Evolutionary conservation across 2,797 vertebrate genomes (phyloP).

Genomic region (Trachops cirrhosus): DNA sequence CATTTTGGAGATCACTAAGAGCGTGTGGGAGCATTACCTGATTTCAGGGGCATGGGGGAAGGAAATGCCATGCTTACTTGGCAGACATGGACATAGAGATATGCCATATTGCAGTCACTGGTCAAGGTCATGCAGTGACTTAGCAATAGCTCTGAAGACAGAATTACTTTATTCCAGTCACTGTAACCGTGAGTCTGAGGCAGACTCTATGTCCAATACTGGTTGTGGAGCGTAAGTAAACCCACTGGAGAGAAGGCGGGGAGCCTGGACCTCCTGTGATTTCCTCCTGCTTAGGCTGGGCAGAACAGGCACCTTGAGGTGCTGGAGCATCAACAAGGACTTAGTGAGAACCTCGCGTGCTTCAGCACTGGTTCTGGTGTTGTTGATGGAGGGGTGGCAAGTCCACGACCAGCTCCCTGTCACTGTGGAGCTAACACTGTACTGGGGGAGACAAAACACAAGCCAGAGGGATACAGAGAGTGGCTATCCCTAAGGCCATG

Average conservation of each 20-base stretch:
- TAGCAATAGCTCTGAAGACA: neutral
- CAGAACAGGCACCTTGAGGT: neutral
- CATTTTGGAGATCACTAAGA: neutral
- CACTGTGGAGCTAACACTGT: neutral
- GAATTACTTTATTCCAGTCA: neutral
- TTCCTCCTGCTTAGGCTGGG: neutral
- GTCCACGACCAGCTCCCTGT: neutral
- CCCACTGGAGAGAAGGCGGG: accelerated
- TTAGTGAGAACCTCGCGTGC: neutral
- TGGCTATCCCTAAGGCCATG: neutral
- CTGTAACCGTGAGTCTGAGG: neutral
- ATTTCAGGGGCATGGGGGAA: neutral
- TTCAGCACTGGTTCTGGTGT: neutral
- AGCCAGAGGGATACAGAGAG: neutral
- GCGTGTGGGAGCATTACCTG: neutral
- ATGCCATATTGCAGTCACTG: neutral
- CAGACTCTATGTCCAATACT: neutral
- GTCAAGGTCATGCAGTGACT: neutral
- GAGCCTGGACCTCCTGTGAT: neutral
- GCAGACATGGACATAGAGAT: neutral
- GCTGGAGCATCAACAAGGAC: neutral
- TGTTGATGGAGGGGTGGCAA: neutral
- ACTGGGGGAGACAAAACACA: neutral
- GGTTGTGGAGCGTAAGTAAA: neutral
- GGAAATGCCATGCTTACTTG: neutral